A percentile compares a stretch with the other conserved stretches of the same genome.
phyloP scores from a whole-genome alignment of 2,888 invertebrate genomes.

The Drosophila anomelani region DNA sequence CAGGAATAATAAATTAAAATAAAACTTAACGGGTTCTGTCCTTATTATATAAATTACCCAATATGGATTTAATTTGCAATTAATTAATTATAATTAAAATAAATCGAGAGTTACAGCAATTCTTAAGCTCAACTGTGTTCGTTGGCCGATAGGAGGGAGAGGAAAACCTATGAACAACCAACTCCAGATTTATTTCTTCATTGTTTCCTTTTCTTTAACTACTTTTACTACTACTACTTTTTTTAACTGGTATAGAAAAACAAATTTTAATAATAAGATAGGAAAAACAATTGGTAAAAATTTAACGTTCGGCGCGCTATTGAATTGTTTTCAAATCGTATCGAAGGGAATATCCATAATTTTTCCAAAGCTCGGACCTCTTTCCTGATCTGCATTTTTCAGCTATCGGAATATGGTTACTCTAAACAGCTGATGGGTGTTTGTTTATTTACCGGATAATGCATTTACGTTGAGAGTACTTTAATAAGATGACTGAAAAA shows the following conservation, averaged over 20 bases:
- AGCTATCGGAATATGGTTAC: slow-evolving; percentile 6
- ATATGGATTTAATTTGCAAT: no score
- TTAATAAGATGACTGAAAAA: background rate
- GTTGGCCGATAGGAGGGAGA: no score
- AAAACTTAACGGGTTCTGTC: background rate
- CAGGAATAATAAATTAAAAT: slow-evolving; percentile 38
- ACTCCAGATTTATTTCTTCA: no score
- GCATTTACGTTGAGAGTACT: background rate
- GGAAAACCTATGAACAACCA: no score
- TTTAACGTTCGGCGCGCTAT: no score
- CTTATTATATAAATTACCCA: background rate
- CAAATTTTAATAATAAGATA: no score
- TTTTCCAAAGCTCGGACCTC: background rate
- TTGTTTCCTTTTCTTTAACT: no score
- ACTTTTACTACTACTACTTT: no score
- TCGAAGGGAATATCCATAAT: background rate
- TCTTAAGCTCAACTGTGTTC: background rate
- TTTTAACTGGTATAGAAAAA: no score
- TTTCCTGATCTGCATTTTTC: background rate
- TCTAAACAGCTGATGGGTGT: slow-evolving; percentile 18
- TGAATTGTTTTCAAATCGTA: background rate
- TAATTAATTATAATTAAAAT: no score
- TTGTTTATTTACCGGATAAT: slow-evolving; percentile 13
- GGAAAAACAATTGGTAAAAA: no score
- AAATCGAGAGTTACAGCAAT: background rate